Base-by-base conservation (phyloP, 2,888 invertebrate genomes). In the Aphidius colemani region DNA sequence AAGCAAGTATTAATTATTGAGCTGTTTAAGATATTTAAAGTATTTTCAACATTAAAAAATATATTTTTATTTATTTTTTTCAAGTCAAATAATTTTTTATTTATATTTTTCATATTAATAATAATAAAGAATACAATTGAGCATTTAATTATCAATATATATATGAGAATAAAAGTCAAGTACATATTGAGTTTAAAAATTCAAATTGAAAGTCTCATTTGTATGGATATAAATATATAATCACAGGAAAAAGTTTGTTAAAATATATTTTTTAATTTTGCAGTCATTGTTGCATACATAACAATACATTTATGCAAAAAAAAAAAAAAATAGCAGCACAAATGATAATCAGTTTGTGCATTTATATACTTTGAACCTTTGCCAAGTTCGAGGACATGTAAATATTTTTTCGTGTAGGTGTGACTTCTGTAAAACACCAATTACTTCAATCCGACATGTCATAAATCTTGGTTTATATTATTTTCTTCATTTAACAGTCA, bases 171-270 rank as follows among this genome's bases (percentile, higher is more conserved):
- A 18, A 18, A 18, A 18, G 13, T 18, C 2, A 2, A 13, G 13
- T 13, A 13, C 13, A 13, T 13, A 13, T 13, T 13, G 13, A 18
- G 13, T 18, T 18, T 18, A 18, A 18, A 18, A 18, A 18, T 18
- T 18, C 13, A 18, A 18, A 18, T 18, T 18, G 13, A 18, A 18
- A 18, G 13, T 18, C 13, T 18, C 13, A 18, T 18, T 18, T 18
- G 0, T 18, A 18, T 18, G n/a, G n/a, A n/a, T n/a, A 2, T 18
- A 18, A 13, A 13, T 13, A 13, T 59, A 64, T 69, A 69, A 70
- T 69, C 66, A 55, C 65, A 61, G 69, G 67, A 71, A 71, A 67
- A 67, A 67, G 63, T 65, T 67, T 64, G 66, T 71, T 49, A 45
- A 39, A 8, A 53, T 56, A 59, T 55, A 65, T 64, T 70, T 56